A percentile compares a stretch with the other conserved stretches of the same genome.
Evolutionary conservation across 1,140 invertebrate genomes (phyloP).

Genomic region (Muscidifurax raptorellus): DNA sequence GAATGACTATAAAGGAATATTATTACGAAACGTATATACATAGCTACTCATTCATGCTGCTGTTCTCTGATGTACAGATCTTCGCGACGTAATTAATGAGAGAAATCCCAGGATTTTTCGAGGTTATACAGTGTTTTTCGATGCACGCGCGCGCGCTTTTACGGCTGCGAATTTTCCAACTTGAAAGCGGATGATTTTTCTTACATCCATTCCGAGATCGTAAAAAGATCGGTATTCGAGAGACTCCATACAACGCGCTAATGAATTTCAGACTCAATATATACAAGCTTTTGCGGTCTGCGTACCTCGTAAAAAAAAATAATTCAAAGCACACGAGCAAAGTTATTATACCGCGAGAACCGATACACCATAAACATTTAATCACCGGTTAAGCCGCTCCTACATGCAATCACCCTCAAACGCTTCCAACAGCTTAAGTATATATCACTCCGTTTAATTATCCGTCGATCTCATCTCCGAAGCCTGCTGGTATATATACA

Average conservation of each 20-base stretch:
- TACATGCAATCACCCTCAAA: too few relatives aligned
- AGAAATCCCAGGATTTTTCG: neutral
- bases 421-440: neutral
- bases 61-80: neutral
- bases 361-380: neutral
- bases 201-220: neutral
- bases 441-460: neutral
- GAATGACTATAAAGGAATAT: too few relatives aligned
- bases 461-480: neutral
- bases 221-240: neutral
- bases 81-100: neutral
- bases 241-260: neutral
- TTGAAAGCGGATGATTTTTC: neutral
- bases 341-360: neutral
- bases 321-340: too few relatives aligned
- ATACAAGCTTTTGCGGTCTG: neutral
- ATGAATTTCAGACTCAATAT: neutral
- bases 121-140: neutral
- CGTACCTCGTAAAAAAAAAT: neutral
- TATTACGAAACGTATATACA: too few relatives aligned
- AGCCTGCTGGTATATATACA: too few relatives aligned
- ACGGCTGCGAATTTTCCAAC: neutral
- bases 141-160: too few relatives aligned
- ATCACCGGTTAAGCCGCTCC: neutral
- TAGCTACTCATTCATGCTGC: neutral